Percentiles rank a stretch among this genome's conserved stretches.
phyloP scores from a whole-genome alignment of 2,113 vertebrate genomes.

The Caloenas nicobarica region DNA sequence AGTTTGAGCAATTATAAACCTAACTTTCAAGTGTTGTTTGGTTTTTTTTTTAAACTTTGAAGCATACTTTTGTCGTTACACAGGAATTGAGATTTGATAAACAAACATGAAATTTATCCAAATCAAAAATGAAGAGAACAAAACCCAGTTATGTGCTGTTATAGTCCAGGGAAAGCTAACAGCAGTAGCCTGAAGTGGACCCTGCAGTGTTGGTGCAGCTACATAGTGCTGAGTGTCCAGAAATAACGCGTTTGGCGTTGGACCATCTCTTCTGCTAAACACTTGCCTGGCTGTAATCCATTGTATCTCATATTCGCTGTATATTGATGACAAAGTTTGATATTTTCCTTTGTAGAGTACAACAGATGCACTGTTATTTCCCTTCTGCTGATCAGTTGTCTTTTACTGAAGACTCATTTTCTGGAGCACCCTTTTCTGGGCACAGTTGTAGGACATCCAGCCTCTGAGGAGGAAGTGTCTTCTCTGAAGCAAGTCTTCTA shows the following conservation, averaged over 20 bases:
- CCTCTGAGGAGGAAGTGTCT: not conserved
- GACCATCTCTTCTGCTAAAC: not conserved
- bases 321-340: not conserved
- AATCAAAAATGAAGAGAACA: not conserved
- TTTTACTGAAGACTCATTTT: not conserved
- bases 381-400: not conserved
- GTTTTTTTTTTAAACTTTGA: too few species aligned
- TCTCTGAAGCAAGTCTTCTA: not conserved
- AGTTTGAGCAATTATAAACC: not conserved
- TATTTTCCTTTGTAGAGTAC: not conserved
- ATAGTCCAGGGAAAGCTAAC: not conserved
- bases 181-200: not conserved
- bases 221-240: not conserved
- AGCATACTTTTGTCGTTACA: not conserved
- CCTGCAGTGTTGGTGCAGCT: not conserved
- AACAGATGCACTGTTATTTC: not conserved
- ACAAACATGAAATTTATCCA: not conserved
- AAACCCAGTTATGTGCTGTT: not conserved
- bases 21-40: not conserved
- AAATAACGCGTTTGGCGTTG: not conserved
- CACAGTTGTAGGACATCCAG: not conserved
- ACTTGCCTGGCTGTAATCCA: not conserved
- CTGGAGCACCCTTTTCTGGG: not conserved
- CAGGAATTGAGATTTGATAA: not conserved
- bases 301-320: fast-evolving